Conservation (phyloP, 2,888 invertebrate species). For the Plebejus melissa region DNA sequence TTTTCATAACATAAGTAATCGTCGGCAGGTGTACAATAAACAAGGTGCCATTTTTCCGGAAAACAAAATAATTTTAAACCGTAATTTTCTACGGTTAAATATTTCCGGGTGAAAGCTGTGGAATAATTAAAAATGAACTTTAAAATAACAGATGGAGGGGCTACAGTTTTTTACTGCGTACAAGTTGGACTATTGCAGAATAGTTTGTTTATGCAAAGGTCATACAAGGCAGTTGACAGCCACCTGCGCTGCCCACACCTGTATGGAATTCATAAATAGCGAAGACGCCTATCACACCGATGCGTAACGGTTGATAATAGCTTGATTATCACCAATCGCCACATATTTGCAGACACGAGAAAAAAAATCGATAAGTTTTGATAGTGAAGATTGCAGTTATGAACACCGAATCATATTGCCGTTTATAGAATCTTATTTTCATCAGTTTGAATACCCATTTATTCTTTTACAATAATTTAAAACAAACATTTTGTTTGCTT, state of each 20-base stretch:
- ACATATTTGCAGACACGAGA: not conserved
- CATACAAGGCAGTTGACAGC: slow-evolving; percentile 63
- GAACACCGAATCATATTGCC: not conserved
- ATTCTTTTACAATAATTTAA: no score
- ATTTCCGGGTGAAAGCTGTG: slow-evolving; percentile 21
- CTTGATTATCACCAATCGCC: not conserved
- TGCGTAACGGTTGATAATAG: slow-evolving; percentile 35
- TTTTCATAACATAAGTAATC: not conserved
- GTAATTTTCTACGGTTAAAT: slow-evolving; percentile 19
- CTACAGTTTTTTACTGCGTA: slow-evolving; percentile 19
- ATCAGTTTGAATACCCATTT: no score
- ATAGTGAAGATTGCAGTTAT: not conserved
- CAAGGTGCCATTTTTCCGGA: slow-evolving; percentile 8
- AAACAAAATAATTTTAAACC: slow-evolving; percentile 13
- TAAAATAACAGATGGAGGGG: slow-evolving; percentile 8
- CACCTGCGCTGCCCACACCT: slow-evolving; percentile 68
- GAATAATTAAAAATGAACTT: slow-evolving; percentile 24
- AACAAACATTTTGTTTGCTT: no score
- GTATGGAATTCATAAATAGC: slow-evolving; percentile 69
- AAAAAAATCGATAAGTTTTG: slow-evolving; percentile 2
- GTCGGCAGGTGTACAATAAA: slow-evolving; percentile 13
- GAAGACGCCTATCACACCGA: slow-evolving; percentile 47
- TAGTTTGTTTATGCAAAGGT: slow-evolving; percentile 66
- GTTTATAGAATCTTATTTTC: not conserved
- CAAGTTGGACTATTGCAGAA: slow-evolving; percentile 36